Conservation (phyloP, 1,140 invertebrate genomes). For the Galendromus occidentalis region DNA sequence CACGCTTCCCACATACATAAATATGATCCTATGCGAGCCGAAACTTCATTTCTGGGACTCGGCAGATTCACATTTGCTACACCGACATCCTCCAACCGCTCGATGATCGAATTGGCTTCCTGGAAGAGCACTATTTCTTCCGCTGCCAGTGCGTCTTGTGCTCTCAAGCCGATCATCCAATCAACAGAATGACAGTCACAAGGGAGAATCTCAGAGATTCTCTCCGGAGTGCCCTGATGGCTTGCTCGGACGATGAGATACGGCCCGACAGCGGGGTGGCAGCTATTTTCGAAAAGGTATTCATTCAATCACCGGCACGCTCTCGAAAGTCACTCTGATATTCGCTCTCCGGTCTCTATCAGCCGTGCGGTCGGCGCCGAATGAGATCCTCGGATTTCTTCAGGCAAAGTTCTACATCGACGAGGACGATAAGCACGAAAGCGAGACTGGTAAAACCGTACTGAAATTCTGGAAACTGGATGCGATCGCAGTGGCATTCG, state of each 20-base stretch:
- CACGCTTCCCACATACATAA: background rate
- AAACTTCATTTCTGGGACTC: too few relatives aligned
- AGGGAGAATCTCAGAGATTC: background rate
- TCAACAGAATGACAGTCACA: background rate
- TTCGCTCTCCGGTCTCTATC: too few relatives aligned
- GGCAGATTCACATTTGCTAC: slow-evolving; percentile 8
- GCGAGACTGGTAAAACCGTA: background rate
- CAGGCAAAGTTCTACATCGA: background rate
- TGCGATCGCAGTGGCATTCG: slow-evolving; percentile 2
- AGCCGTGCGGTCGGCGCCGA: too few relatives aligned
- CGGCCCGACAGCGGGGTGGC: background rate
- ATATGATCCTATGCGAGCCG: too few relatives aligned
- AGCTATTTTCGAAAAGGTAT: too few relatives aligned
- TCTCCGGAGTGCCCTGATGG: background rate
- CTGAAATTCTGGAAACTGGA: background rate
- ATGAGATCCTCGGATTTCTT: too few relatives aligned
- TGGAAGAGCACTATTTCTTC: slow-evolving; percentile 3
- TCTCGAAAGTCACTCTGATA: too few relatives aligned
- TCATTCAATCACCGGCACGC: too few relatives aligned
- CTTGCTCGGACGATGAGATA: background rate
- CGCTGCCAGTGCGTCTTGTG: background rate
- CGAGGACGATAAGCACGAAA: background rate
- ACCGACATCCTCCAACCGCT: background rate
- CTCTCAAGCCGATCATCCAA: background rate
- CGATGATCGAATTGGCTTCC: background rate